Evolutionary conservation across 2,797 vertebrate species (phyloP).

Genomic region (Syngnathus rostellatus): DNA sequence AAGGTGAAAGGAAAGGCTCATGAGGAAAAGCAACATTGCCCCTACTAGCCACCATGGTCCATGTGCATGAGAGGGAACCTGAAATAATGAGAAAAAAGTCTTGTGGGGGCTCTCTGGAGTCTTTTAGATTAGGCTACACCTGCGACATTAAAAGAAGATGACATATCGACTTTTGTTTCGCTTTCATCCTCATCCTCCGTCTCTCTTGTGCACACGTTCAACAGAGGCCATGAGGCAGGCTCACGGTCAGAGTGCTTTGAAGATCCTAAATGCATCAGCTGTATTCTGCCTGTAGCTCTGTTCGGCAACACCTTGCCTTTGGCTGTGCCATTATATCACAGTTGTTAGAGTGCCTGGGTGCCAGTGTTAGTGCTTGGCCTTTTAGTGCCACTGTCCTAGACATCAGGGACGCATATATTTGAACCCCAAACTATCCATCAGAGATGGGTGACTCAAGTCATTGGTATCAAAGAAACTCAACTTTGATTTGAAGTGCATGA

Average conservation of each 20-base stretch:
- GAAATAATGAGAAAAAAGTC: no score
- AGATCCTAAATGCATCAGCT: conserved; percentile 20
- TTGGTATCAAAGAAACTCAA: no score
- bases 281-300: conserved; percentile 11
- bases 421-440: conserved; percentile 18
- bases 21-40: neutral
- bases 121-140: no score
- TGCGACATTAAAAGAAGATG: no score
- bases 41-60: no score
- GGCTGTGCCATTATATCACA: conserved; percentile 16
- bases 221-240: conserved; percentile 14
- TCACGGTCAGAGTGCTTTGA: conserved; percentile 27
- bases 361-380: neutral
- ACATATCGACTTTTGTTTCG: no score
- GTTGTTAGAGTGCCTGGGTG: neutral
- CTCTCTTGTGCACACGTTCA: neutral
- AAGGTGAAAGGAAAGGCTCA: neutral
- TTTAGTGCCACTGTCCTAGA: neutral
- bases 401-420: conserved; percentile 1
- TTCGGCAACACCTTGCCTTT: conserved; percentile 7
- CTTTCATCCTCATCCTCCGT: no score
- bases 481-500: no score
- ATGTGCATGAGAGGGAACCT: no score
- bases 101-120: no score
- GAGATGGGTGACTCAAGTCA: no score